Evolutionary conservation across 2,888 invertebrate genomes (phyloP), one percentile per base, ranked within the genome.

Genomic region (Sesia bembeciformis): DNA sequence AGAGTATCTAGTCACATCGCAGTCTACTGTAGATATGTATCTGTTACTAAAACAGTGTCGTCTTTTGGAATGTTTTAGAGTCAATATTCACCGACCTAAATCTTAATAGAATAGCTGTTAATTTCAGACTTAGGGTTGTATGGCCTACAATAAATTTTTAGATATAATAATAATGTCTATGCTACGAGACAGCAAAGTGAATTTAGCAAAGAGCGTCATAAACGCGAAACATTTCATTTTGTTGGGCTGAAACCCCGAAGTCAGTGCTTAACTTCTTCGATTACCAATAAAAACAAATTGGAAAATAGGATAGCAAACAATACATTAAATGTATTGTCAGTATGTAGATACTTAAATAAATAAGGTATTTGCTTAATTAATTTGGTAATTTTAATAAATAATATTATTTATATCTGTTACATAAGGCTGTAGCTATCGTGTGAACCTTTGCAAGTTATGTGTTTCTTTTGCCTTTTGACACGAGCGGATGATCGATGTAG

Each of bases 401-500:
- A 46, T 6, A 46, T 8, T 46, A 46, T 46, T 46, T 8, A 46
- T 46, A 46, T 46, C 8, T 46, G 23, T 46, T 46, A 46, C n/a
- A 46, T 46, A 46, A 46, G 23, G 46, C 46, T 46, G n/a, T 23
- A 46, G 4, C 46, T 40, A 46, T 42, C 51, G 54, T 51, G 54
- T 40, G 41, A 42, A 51, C 51, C 49, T 51, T 51, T 46, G 46
- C 46, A 46, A 46, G 8, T 46, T 46, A 46, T 46, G 46, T 46
- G 53, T 42, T 23, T 46, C 40, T 53, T 50, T 54, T 51, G 51
- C 54, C 55, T 53, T 57, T 53, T 58, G 58, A 57, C 59, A 43
- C 54, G 53, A 55, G 56, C 53, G 52, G 43, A 57, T 55, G 60
- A 59, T 60, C 49, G 61, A 61, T 59, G 60, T 7, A 4, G 52